Evolutionary conservation across 2,113 vertebrate species (phyloP).

Genomic region (Peromyscus leucopus): DNA sequence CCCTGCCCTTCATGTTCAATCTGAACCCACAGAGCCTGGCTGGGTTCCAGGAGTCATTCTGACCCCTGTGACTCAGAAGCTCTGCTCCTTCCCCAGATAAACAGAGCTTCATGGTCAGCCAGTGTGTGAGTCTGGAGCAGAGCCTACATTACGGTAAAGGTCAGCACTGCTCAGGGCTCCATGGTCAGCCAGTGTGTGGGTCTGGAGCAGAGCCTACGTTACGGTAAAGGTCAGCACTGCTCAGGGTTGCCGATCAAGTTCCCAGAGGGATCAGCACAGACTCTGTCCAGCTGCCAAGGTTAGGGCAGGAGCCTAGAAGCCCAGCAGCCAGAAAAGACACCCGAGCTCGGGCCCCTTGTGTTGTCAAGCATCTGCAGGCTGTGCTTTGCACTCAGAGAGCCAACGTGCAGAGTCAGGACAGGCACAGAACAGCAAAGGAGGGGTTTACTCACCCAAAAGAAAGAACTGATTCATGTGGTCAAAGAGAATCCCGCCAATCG

Average conservation of each 20-base stretch:
- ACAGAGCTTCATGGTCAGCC: neutral
- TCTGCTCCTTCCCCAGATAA: neutral
- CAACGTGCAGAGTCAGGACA: neutral
- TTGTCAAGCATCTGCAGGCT: neutral
- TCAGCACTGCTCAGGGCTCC: neutral
- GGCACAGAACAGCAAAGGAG: neutral
- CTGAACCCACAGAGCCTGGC: neutral
- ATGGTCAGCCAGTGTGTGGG: neutral
- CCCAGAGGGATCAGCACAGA: neutral
- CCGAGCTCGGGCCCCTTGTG: neutral
- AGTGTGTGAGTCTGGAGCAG: neutral
- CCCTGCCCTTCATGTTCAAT: neutral
- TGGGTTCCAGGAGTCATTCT: neutral
- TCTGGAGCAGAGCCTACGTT: neutral
- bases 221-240: neutral
- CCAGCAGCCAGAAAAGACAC: neutral
- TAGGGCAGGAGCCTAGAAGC: neutral
- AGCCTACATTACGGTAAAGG: neutral
- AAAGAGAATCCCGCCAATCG: conserved; percentile 92
- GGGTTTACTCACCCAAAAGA: conserved; percentile 91
- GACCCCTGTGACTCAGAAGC: neutral
- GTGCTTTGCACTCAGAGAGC: neutral
- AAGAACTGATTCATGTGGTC: conserved; percentile 91
- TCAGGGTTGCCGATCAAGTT: neutral
- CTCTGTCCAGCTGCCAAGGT: neutral